phyloP scores from a whole-genome alignment of 2,797 vertebrate genomes.

The Helostoma temminkii region DNA sequence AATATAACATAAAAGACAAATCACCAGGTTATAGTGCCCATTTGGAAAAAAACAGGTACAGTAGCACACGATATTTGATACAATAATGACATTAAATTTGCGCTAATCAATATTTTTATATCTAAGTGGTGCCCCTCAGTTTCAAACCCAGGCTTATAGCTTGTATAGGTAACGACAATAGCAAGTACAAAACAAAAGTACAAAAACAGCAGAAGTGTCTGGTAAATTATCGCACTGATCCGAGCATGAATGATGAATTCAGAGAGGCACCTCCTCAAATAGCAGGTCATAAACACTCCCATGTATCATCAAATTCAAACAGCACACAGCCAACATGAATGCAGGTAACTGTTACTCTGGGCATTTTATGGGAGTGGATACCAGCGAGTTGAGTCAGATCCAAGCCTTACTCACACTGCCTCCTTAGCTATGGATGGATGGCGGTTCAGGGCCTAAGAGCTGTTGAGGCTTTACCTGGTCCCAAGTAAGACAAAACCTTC shows the following conservation, averaged over 20 bases:
- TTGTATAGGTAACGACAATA: not conserved
- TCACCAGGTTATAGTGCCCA: not conserved
- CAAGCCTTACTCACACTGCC: conserved; percentile 32
- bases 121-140: not conserved
- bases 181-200: not conserved
- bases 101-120: not conserved
- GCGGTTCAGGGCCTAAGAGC: conserved; percentile 30
- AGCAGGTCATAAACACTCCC: conserved; percentile 29
- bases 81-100: not conserved
- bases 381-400: conserved; percentile 44
- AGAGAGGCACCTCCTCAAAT: conserved; percentile 40
- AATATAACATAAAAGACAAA: conserved; percentile 17
- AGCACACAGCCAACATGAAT: conserved; percentile 37
- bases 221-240: conserved; percentile 2
- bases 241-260: conserved; percentile 43
- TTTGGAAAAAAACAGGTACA: not conserved
- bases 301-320: conserved; percentile 47
- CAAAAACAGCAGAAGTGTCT: not conserved
- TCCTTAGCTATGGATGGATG: conserved; percentile 56
- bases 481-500: conserved; percentile 25
- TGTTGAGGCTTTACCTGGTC: conserved; percentile 26
- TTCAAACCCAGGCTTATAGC: not conserved
- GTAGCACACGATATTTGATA: not conserved
- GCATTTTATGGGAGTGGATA: conserved; percentile 23
- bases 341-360: conserved; percentile 48